Evolutionary conservation across 2,797 vertebrate species (phyloP).

Genomic region (Mus minutoides): DNA sequence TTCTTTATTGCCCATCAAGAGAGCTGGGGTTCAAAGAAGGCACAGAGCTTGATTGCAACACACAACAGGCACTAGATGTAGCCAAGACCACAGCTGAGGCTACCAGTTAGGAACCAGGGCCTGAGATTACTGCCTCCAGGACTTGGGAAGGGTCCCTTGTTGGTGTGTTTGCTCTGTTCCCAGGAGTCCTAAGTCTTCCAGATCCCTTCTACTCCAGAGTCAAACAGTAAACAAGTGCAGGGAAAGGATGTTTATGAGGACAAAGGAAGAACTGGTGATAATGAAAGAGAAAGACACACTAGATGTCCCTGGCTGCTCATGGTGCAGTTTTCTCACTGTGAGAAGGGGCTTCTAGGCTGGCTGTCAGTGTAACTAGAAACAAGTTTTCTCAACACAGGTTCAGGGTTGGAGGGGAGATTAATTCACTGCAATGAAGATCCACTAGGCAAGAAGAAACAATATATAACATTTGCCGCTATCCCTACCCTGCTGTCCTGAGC

Average conservation of each 20-base stretch:
- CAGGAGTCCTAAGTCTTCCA: not conserved
- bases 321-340: not conserved
- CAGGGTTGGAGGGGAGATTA: not conserved
- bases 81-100: not conserved
- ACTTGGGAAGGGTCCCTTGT: not conserved
- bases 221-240: not conserved
- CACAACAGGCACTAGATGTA: not conserved
- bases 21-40: not conserved
- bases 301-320: no score
- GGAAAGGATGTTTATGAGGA: no score
- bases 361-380: not conserved
- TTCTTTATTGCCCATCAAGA: not conserved
- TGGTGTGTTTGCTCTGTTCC: not conserved
- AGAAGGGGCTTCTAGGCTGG: not conserved
- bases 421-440: no score
- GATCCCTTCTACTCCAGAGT: not conserved
- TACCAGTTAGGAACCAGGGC: not conserved
- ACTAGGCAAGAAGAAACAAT: rapidly evolving
- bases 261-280: rapidly evolving
- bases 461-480: not conserved
- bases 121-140: not conserved
- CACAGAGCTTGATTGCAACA: not conserved
- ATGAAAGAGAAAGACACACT: not conserved
- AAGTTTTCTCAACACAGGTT: not conserved
- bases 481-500: not conserved